phyloP scores from a whole-genome alignment of 1,140 invertebrate genomes.

The Orius insidiosus region DNA sequence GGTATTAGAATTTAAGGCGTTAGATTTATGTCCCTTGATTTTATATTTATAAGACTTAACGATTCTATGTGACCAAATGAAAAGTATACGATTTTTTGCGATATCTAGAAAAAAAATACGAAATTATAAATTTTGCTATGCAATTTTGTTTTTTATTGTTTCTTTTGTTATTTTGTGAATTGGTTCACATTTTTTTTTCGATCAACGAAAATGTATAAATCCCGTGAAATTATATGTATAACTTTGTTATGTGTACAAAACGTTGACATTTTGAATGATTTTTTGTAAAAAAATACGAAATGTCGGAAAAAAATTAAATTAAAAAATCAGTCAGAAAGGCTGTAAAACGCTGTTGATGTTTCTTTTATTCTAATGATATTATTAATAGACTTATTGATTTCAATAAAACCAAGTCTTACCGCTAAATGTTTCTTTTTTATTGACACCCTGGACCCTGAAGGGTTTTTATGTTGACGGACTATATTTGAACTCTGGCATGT shows the following conservation, averaged over 20 bases:
- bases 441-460: no score
- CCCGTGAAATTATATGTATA: slow-evolving; percentile 11
- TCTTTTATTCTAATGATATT: slow-evolving; percentile 22
- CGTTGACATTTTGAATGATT: slow-evolving; percentile 14
- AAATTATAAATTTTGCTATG: slow-evolving; percentile 8
- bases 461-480: no score
- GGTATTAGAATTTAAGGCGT: slow-evolving; percentile 16
- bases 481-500: no score
- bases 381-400: slow-evolving; percentile 21
- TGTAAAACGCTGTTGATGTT: slow-evolving; percentile 20
- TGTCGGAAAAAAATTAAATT: slow-evolving; percentile 8
- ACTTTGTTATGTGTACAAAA: slow-evolving; percentile 16
- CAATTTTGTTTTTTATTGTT: not conserved
- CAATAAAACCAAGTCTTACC: slow-evolving; percentile 21
- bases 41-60: slow-evolving; percentile 16
- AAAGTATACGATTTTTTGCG: slow-evolving; percentile 21
- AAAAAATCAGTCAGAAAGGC: slow-evolving; percentile 12
- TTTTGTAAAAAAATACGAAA: slow-evolving; percentile 12
- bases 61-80: slow-evolving; percentile 21
- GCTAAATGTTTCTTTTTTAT: slow-evolving; percentile 8
- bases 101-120: slow-evolving; percentile 1
- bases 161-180: slow-evolving; percentile 1
- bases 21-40: slow-evolving; percentile 11
- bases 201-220: slow-evolving; percentile 3
- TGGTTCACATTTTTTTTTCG: slow-evolving; percentile 5